These are phyloP conservation scores for Chloroclystis v-ata DNA, from an alignment of 2,888 invertebrate species.

Conservation along the genomic window DNA sequence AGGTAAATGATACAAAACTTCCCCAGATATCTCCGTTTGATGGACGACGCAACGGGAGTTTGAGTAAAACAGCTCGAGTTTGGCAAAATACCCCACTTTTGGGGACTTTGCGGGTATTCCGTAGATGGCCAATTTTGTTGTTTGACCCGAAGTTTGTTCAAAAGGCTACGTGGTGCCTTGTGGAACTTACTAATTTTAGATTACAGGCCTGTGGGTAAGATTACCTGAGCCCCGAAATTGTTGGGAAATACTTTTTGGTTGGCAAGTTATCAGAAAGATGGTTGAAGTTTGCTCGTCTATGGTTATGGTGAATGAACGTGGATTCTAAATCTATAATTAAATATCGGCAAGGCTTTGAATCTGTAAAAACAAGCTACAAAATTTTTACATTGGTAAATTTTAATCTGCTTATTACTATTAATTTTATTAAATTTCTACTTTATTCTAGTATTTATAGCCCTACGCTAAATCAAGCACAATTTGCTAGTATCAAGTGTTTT, in stretches of 20 bases:
- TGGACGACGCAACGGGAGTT: constrained; percentile 17
- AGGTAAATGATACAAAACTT: constrained; percentile 4
- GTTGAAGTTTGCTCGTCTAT: no score
- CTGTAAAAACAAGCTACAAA: no score
- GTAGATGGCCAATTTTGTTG: constrained; percentile 5
- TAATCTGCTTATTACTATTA: no score
- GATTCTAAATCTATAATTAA: no score
- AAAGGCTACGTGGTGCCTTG: neutral
- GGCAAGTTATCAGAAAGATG: no score
- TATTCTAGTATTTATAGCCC: no score
- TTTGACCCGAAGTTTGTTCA: constrained; percentile 9
- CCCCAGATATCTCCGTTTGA: constrained; percentile 12
- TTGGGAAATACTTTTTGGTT: neutral
- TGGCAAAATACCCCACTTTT: constrained; percentile 14
- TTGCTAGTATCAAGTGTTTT: no score
- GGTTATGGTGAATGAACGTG: no score
- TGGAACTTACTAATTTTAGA: constrained; percentile 3
- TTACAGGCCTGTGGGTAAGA: neutral
- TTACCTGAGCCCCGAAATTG: neutral
- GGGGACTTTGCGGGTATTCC: constrained; percentile 7
- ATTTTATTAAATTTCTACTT: no score
- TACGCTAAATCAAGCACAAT: no score
- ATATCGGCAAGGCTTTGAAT: no score
- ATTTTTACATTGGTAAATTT: no score
- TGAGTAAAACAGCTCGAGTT: constrained; percentile 16